Conservation (phyloP, 2,113 vertebrate species). For the Apaloderma vittatum region DNA sequence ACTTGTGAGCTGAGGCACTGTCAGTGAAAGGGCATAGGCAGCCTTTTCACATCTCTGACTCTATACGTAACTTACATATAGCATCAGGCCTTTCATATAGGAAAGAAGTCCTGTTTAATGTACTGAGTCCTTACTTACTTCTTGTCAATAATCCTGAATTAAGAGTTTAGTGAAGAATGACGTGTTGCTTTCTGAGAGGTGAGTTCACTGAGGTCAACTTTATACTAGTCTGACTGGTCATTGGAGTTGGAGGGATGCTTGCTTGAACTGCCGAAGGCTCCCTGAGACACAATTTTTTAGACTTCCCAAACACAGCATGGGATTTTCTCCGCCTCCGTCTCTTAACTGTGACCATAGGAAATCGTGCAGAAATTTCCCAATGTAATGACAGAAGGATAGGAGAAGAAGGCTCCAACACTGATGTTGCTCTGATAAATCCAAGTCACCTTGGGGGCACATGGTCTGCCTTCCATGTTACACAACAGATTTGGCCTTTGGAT, state of each 20-base stretch:
- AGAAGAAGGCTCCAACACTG: neutral
- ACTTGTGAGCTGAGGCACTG: neutral
- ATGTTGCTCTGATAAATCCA: neutral
- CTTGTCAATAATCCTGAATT: neutral
- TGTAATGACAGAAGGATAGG: neutral
- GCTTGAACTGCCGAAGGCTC: neutral
- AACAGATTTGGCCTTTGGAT: neutral
- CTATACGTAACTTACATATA: neutral
- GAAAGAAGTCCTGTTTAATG: neutral
- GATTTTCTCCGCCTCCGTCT: neutral
- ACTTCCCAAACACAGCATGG: rapidly evolving
- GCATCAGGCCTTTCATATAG: neutral
- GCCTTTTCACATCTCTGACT: neutral
- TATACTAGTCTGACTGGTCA: neutral
- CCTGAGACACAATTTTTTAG: neutral
- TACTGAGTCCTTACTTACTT: neutral
- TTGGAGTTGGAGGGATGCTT: neutral
- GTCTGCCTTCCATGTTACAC: neutral
- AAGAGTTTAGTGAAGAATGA: neutral
- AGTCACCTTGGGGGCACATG: neutral
- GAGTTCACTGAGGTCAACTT: neutral
- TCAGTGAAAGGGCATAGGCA: neutral
- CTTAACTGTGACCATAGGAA: neutral
- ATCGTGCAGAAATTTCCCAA: neutral
- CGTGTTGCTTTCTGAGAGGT: neutral